Evolutionary conservation across 1,140 invertebrate species (phyloP).

Genomic region (Chlorops oryzae): DNA sequence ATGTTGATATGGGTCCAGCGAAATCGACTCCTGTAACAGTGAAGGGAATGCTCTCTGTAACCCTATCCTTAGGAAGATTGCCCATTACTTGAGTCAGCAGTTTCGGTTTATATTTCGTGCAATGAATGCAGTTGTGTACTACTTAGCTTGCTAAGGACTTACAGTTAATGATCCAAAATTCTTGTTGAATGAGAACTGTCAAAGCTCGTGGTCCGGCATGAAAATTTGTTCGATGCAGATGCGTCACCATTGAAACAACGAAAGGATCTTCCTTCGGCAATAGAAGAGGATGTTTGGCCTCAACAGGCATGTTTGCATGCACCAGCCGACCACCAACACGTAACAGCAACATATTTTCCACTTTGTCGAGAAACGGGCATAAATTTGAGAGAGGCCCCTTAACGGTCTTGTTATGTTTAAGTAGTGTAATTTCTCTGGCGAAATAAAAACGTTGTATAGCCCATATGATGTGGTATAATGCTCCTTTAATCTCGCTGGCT

Average conservation of each 20-base stretch:
- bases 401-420: too few species aligned
- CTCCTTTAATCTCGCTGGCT: too few species aligned
- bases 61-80: neutral
- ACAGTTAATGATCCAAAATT: neutral
- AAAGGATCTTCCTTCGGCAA: too few species aligned
- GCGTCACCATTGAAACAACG: conserved; percentile 6
- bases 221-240: neutral
- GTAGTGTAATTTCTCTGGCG: too few species aligned
- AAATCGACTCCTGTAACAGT: conserved; percentile 33
- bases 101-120: conserved; percentile 7
- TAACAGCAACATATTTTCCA: too few species aligned
- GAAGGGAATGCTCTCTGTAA: neutral
- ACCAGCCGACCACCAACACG: too few species aligned
- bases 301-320: too few species aligned
- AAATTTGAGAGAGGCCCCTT: too few species aligned
- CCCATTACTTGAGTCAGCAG: neutral
- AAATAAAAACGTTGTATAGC: too few species aligned
- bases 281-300: too few species aligned
- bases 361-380: too few species aligned
- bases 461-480: too few species aligned
- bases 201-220: neutral
- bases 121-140: neutral
- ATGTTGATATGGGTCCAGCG: conserved; percentile 31
- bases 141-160: neutral
- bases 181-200: neutral